A percentile compares a stretch with the other conserved stretches of the same genome.
Evolutionary conservation across 2,113 vertebrate genomes (phyloP).

Genomic region (Heliornis fulica): DNA sequence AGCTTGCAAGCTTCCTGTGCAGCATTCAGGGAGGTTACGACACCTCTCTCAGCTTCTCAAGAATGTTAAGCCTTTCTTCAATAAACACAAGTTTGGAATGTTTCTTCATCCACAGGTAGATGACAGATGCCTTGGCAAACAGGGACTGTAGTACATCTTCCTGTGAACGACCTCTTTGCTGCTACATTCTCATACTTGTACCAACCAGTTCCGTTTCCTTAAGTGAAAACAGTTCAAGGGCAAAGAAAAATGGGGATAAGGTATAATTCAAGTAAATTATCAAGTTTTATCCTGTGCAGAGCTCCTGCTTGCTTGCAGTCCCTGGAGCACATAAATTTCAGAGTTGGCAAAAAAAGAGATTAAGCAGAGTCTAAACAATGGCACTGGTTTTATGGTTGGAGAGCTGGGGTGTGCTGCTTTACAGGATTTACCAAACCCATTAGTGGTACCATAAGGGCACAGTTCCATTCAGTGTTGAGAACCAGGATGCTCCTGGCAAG

Average conservation of each 20-base stretch:
- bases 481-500: not conserved
- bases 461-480: not conserved
- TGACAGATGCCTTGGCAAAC: not conserved
- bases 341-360: not conserved
- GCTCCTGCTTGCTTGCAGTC: not conserved
- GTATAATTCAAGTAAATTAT: not conserved
- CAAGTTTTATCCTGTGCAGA: not conserved
- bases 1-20: not conserved
- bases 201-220: not conserved
- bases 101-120: not conserved
- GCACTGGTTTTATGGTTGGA: not conserved
- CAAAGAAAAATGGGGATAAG: not conserved
- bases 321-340: not conserved
- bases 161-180: not conserved
- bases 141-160: not conserved
- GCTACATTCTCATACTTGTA: not conserved
- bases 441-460: not conserved
- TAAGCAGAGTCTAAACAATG: not conserved
- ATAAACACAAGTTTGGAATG: not conserved
- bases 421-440: not conserved
- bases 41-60: not conserved
- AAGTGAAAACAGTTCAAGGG: not conserved
- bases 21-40: too few species aligned
- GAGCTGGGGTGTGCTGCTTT: not conserved
- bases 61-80: not conserved